Base-by-base conservation (phyloP, 2,888 invertebrate species). In the Melanostoma scalare region DNA sequence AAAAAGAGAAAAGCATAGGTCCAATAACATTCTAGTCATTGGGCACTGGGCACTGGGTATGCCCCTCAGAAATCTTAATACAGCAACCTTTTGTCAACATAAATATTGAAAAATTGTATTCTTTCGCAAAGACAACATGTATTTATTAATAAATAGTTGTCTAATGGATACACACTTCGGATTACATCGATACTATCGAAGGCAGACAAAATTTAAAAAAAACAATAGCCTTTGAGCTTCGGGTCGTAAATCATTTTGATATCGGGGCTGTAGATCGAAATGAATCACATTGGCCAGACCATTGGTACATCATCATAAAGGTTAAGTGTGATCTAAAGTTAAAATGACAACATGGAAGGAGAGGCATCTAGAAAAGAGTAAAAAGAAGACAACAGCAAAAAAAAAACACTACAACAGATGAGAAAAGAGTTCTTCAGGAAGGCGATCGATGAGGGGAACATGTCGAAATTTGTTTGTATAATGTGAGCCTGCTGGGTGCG, bases 381-480 rank as follows among this genome's bases (percentile, higher is more conserved):
- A 20, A 10, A n/a, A 33, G 33, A 33, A 53, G 6, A 53, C 3
- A 53, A 33, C 4, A 33, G 33, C 35, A 20, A 48, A 10, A 9
- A 10, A 3, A 50, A 35, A n/a, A n/a, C n/a, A 48, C 48, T 20
- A 20, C 1, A 55, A 78, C 69, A 58, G 63, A 10, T 74, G 82
- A 78, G 73, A 78, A 74, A 60, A 75, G 58, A 60, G 74, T 74
- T 61, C 67, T 71, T 74, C 84, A 79, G 65, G 55, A 75, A 78
- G 84, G 78, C 74, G 84, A 75, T 84, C 74, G 84, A 75, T 84
- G 84, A 79, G 79, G 84, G 78, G 50, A 61, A 84, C 71, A 84
- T 84, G 84, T 71, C 84, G 74, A 84, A 84, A 84, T 84, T 78
- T 84, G 84, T 84, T 84, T 78, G 78, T 78, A 78, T 78, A 78